Conservation (phyloP, 2,113 vertebrate genomes). For the Eurypyga helias region DNA sequence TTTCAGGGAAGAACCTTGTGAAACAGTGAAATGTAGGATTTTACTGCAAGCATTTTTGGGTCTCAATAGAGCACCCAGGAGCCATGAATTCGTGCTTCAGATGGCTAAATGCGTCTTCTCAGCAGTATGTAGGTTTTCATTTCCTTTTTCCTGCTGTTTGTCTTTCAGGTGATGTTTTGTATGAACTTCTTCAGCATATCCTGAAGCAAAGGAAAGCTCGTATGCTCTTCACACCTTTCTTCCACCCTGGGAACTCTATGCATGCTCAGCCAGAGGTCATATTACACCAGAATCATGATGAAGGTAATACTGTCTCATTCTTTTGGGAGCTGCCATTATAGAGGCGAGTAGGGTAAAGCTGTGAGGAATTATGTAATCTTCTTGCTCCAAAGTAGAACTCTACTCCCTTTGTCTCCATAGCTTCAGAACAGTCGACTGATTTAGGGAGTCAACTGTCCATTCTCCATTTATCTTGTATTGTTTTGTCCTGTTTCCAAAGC, state of each 20-base stretch:
- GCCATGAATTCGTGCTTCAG: neutral
- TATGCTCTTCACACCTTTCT: constrained; percentile 87
- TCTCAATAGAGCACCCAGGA: constrained; percentile 19
- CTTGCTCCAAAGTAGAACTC: neutral
- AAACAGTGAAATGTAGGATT: neutral
- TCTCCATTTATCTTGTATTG: neutral
- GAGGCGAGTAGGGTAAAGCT: neutral
- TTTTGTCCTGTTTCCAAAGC: neutral
- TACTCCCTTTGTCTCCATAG: neutral
- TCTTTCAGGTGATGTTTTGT: constrained; percentile 92
- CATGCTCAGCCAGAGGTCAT: constrained; percentile 85
- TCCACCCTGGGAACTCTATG: constrained; percentile 92
- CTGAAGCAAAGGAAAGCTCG: constrained; percentile 94
- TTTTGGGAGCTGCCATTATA: neutral
- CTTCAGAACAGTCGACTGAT: neutral
- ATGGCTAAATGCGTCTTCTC: constrained; percentile 10
- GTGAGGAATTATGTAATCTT: neutral
- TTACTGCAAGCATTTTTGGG: neutral
- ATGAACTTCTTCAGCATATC: constrained; percentile 97
- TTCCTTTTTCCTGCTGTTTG: constrained; percentile 33
- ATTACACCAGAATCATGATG: constrained; percentile 89
- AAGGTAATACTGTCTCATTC: constrained; percentile 81
- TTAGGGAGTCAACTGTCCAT: neutral
- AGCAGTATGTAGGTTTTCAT: constrained; percentile 11
- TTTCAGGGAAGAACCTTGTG: neutral